Evolutionary conservation across 2,797 vertebrate species (phyloP), one percentile per base, ranked within the genome.

Genomic region (Falco cherrug): DNA sequence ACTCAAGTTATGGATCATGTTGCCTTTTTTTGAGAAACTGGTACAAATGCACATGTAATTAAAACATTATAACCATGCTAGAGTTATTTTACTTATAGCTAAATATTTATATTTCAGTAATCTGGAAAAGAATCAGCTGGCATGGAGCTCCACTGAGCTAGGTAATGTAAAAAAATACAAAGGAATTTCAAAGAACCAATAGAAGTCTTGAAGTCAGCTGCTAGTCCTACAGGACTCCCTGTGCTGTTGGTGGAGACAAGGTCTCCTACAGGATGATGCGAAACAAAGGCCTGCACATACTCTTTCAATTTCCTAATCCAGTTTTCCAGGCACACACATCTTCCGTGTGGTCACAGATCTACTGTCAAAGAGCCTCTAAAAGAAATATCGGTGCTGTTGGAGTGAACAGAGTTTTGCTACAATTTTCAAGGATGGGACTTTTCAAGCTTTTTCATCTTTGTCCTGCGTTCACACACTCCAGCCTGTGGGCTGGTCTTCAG

Each of bases 291-390:
- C 39, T 43, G 3, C 3, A 18, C 0, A 29, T 31, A 5, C 21
- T 39, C 11, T 67, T 19, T 63, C 8, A 2, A 64, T 39, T 71
- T 64, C 21, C 51, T 45, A n/a, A 10, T 26, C 25, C 37, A 57
- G 11, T 47, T 63, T 87, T 93, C 21, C 28, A 48, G 16, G 7
- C 19, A 41, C 10, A 57, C 0, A 10, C 3, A 0, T 39, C 28
- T 70, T 70, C 47, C 2, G 0, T 35, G 9, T 33, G 14, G 79
- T 21, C 12, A 63, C 10, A 29, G 20, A 35, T 22, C 41, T 60
- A 41, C 16, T 19, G 10, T 39, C 10, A 16, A 83, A 11, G 18
- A 89, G 2, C 19, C 37, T 74, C 6, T 33, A 53, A 80, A 50
- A 64, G 41, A 83, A 56, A 68, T 41, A 6, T 25, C 9, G 3